phyloP scores from a whole-genome alignment of 64 coral and sea anemone genomes.

The Montipora capricornis region DNA sequence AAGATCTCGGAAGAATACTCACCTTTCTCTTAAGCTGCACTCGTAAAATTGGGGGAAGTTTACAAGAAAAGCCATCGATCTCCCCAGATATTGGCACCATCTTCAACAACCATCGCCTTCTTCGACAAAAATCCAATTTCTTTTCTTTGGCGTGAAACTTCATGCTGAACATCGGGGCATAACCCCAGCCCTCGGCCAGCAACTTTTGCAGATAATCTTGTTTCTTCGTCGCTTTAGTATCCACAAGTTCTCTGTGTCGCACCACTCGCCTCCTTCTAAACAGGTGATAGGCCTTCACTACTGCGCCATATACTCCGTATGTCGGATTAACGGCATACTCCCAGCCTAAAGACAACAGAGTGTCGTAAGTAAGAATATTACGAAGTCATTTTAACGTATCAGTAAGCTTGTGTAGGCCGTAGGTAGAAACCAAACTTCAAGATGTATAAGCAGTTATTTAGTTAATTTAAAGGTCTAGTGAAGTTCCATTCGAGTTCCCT shows the following conservation, averaged over 20 bases:
- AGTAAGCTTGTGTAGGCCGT: too few species aligned
- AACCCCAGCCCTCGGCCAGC: slow-evolving; percentile 87
- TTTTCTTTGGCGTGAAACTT: slow-evolving; percentile 84
- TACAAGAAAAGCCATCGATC: slow-evolving; percentile 35
- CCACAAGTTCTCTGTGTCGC: slow-evolving; percentile 66
- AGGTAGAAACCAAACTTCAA: too few species aligned
- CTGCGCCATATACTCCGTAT: slow-evolving; percentile 76
- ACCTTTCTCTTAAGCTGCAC: slow-evolving; percentile 84
- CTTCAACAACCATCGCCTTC: slow-evolving; percentile 78
- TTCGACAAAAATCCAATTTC: slow-evolving; percentile 85
- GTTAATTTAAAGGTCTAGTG: too few species aligned
- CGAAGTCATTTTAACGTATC: too few species aligned
- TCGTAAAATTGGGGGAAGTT: slow-evolving; percentile 69
- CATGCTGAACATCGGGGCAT: slow-evolving; percentile 70
- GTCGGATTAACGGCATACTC: slow-evolving; percentile 83
- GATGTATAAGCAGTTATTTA: too few species aligned
- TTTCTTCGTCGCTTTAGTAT: slow-evolving; percentile 80
- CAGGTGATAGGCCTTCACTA: slow-evolving; percentile 90
- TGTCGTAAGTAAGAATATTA: neutral
- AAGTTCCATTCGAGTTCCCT: too few species aligned
- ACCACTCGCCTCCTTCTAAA: slow-evolving; percentile 76
- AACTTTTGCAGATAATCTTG: slow-evolving; percentile 80
- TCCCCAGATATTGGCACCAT: slow-evolving; percentile 52
- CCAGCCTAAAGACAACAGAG: slow-evolving; percentile 64
- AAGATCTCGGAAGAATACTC: neutral